Evolutionary conservation across 2,888 invertebrate species (phyloP).

Genomic region (Melitaea athalia): DNA sequence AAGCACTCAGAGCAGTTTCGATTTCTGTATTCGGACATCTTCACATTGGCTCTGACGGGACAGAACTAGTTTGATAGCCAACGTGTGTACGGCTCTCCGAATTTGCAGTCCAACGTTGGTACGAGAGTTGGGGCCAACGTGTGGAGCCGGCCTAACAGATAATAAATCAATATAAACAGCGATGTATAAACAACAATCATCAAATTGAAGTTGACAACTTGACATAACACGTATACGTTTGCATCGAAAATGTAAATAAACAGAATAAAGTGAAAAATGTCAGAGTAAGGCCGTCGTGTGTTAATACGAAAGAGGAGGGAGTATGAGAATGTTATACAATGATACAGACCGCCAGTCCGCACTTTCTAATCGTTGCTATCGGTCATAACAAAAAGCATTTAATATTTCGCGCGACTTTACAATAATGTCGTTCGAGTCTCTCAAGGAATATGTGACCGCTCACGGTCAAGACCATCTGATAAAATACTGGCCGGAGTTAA

Average conservation of each 20-base stretch:
- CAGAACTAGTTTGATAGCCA: too few species aligned
- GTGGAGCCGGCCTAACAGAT: too few species aligned
- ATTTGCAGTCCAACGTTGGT: too few species aligned
- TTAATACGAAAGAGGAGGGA: conserved; percentile 65
- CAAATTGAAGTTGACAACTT: conserved; percentile 14
- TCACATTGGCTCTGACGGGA: too few species aligned
- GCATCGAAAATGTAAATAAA: conserved; percentile 44
- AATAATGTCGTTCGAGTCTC: conserved; percentile 79
- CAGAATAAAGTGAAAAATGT: conserved; percentile 45
- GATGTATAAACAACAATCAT: conserved; percentile 21
- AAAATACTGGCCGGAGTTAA: conserved; percentile 89
- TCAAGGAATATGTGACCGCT: conserved; percentile 77
- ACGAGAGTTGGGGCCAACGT: too few species aligned
- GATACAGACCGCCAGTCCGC: conserved; percentile 57
- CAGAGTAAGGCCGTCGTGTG: conserved; percentile 66
- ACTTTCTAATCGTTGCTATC: conserved; percentile 76
- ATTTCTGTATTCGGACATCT: too few species aligned
- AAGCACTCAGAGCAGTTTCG: too few species aligned
- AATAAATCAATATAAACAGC: neutral
- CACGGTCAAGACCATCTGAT: conserved; percentile 92
- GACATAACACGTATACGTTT: conserved; percentile 23
- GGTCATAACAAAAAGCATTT: conserved; percentile 50
- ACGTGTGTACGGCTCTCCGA: too few species aligned
- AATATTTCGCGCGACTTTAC: conserved; percentile 27
- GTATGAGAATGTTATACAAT: conserved; percentile 64